These are phyloP conservation scores for Zaprionus capensis DNA, from an alignment of 1,140 invertebrate genomes.

Conservation along the genomic window DNA sequence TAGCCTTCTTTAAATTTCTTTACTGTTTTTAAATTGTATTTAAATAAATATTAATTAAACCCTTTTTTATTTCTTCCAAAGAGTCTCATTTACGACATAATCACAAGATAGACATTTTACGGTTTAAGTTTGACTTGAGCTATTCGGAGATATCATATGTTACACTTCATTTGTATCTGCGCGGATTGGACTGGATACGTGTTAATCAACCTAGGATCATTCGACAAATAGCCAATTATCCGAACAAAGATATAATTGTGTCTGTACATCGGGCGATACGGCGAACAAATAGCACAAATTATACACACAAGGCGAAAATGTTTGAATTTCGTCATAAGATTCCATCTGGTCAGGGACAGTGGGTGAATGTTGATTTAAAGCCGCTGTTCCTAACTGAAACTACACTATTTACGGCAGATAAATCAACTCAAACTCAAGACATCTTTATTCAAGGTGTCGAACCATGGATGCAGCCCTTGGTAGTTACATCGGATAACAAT, in stretches of 20 bases:
- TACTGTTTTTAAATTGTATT: not conserved
- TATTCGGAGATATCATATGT: slow-evolving; percentile 68
- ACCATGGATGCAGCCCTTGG: slow-evolving; percentile 84
- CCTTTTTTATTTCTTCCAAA: slow-evolving; percentile 22
- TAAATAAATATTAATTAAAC: not conserved
- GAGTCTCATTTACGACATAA: slow-evolving; percentile 57
- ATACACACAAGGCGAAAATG: slow-evolving; percentile 66
- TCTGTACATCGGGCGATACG: slow-evolving; percentile 52
- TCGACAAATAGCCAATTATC: slow-evolving; percentile 39
- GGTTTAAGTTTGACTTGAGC: slow-evolving; percentile 60
- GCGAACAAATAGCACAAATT: slow-evolving; percentile 54
- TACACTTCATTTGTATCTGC: slow-evolving; percentile 68
- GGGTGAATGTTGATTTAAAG: slow-evolving; percentile 91
- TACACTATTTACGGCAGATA: slow-evolving; percentile 86
- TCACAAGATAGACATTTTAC: slow-evolving; percentile 59
- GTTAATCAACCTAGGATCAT: slow-evolving; percentile 56
- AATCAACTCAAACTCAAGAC: slow-evolving; percentile 88
- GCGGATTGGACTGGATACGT: slow-evolving; percentile 71
- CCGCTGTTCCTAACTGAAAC: slow-evolving; percentile 87
- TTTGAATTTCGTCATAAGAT: slow-evolving; percentile 70
- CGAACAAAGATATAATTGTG: slow-evolving; percentile 57
- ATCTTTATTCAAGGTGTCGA: slow-evolving; percentile 89
- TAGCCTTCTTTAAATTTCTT: not conserved
- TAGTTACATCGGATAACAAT: slow-evolving; percentile 60
- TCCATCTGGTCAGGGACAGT: slow-evolving; percentile 86